Conservation (phyloP, 2,888 invertebrate species). For the Diaphora mendica region DNA sequence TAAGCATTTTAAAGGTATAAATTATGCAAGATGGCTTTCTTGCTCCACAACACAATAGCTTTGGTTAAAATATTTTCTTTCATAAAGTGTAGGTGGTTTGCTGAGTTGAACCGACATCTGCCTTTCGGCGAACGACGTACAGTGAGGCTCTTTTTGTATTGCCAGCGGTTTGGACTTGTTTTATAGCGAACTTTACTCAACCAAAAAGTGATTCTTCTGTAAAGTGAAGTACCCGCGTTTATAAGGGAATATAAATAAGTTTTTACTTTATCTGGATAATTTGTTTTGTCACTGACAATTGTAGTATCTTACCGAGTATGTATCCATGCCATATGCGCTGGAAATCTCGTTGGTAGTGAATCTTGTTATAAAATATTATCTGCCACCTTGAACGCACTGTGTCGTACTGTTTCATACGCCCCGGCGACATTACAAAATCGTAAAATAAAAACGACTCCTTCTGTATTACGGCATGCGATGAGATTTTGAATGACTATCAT, state of each 20-base stretch:
- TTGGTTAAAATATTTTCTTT: slow-evolving; percentile 39
- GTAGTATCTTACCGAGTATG: slow-evolving; percentile 18
- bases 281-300: neutral
- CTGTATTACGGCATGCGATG: slow-evolving; percentile 60
- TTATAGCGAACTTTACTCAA: slow-evolving; percentile 25
- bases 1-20: slow-evolving; percentile 26
- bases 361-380: slow-evolving; percentile 49
- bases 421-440: slow-evolving; percentile 66
- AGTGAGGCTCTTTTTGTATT: slow-evolving; percentile 43
- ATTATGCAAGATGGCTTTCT: slow-evolving; percentile 40
- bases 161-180: slow-evolving; percentile 28
- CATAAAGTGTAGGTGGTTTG: slow-evolving; percentile 41
- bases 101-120: slow-evolving; percentile 49
- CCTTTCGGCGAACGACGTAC: slow-evolving; percentile 46
- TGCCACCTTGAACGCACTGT: slow-evolving; percentile 28
- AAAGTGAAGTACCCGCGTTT: neutral
- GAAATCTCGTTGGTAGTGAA: slow-evolving; percentile 31
- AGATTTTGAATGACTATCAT: slow-evolving; percentile 69
- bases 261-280: slow-evolving; percentile 1
- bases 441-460: slow-evolving; percentile 69
- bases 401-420: slow-evolving; percentile 49
- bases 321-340: slow-evolving; percentile 2
- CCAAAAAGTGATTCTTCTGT: slow-evolving; percentile 15
- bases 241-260: neutral
- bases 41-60: slow-evolving; percentile 36